These are phyloP conservation scores for Drosophila lutescens DNA, from an alignment of 2,888 invertebrate species.

Conservation along the genomic window DNA sequence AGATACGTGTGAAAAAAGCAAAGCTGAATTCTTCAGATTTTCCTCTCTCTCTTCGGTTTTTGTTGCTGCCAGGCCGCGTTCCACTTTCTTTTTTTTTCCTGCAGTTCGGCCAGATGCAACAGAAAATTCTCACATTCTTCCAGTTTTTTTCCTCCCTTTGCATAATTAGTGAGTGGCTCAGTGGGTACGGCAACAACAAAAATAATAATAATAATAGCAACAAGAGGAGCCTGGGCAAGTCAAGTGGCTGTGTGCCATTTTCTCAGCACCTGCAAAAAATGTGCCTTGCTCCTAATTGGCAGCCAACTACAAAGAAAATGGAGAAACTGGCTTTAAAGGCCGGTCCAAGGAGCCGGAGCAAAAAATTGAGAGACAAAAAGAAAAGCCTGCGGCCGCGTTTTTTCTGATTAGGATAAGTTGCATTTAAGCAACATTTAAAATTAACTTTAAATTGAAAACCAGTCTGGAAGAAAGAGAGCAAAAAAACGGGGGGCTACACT, in stretches of 20 bases:
- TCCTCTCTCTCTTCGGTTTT: slow-evolving; percentile 14
- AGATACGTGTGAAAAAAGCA: slow-evolving; percentile 60
- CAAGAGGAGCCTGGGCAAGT: slow-evolving; percentile 59
- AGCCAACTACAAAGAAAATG: slow-evolving; percentile 42
- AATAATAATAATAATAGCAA: slow-evolving; percentile 34
- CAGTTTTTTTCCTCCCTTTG: slow-evolving; percentile 39
- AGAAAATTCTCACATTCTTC: slow-evolving; percentile 27
- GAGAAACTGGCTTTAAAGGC: slow-evolving; percentile 36
- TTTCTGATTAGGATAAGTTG: slow-evolving; percentile 49
- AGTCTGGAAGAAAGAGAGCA: not conserved
- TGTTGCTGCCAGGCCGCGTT: slow-evolving; percentile 55
- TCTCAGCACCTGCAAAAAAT: slow-evolving; percentile 51
- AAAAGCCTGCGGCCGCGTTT: slow-evolving; percentile 28
- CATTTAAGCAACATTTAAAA: slow-evolving; percentile 70
- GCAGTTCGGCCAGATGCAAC: slow-evolving; percentile 59
- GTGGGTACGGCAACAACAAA: slow-evolving; percentile 50
- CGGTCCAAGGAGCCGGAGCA: not conserved
- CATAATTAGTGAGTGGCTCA: slow-evolving; percentile 76
- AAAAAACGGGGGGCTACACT: not conserved
- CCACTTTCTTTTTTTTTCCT: slow-evolving; percentile 57
- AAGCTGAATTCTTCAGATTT: slow-evolving; percentile 31
- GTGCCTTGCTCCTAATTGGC: slow-evolving; percentile 63
- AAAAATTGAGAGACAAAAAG: not conserved
- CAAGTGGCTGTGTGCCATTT: slow-evolving; percentile 76
- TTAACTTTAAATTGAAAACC: slow-evolving; percentile 44